Evolutionary conservation across 2,888 invertebrate genomes (phyloP).

Genomic region (Drosophila differens): DNA sequence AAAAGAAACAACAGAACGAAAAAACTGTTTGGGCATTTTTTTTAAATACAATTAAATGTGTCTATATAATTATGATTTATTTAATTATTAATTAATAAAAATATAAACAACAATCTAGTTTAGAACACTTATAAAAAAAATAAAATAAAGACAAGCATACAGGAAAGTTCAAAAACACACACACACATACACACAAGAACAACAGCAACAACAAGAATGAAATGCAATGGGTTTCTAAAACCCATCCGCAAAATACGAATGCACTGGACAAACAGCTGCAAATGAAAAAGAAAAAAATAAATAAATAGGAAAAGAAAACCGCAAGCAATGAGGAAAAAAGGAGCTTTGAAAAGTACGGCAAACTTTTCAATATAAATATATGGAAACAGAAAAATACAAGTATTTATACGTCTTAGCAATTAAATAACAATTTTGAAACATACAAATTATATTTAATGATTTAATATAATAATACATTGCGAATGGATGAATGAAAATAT

Average conservation of each 20-base stretch:
- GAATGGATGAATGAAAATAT: conserved; percentile 51
- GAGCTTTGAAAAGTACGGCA: conserved; percentile 24
- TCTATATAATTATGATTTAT: conserved; percentile 65
- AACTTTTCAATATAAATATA: conserved; percentile 41
- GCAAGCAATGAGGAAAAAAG: conserved; percentile 9
- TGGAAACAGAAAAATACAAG: conserved; percentile 63
- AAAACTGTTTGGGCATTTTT: conserved; percentile 63
- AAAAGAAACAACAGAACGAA: conserved; percentile 33
- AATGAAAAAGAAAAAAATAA: background rate
- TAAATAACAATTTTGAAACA: conserved; percentile 72
- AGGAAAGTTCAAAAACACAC: conserved; percentile 61
- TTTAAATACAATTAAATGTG: conserved; percentile 62
- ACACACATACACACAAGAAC: conserved; percentile 21
- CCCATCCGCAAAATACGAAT: conserved; percentile 25
- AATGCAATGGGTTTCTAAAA: conserved; percentile 56
- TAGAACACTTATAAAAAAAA: conserved; percentile 50
- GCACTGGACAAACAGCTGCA: conserved; percentile 49
- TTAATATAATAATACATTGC: conserved; percentile 63
- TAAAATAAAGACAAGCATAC: conserved; percentile 53
- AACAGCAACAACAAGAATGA: conserved; percentile 16
- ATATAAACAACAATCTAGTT: conserved; percentile 62
- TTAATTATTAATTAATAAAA: conserved; percentile 69
- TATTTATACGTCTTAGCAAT: conserved; percentile 77
- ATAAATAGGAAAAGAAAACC: conserved; percentile 4
- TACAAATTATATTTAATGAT: conserved; percentile 76